Percentiles rank a stretch among this genome's conserved stretches.
phyloP scores from a whole-genome alignment of 2,797 vertebrate species.

The Heteromormyrus szaboi region DNA sequence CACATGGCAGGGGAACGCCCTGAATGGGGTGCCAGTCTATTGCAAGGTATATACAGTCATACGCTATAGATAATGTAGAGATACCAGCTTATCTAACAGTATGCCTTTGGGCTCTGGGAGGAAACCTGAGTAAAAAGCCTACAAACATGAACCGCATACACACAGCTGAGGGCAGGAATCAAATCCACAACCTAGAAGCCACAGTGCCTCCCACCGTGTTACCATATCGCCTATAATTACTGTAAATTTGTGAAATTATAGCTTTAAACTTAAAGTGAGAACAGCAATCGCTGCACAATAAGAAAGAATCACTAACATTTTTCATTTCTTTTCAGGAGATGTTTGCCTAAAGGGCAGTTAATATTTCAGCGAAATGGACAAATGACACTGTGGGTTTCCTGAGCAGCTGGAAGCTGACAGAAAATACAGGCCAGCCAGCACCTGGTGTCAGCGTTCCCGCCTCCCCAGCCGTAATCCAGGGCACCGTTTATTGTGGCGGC shows the following conservation, averaged over 20 bases:
- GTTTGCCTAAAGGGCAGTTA: slow-evolving; percentile 6
- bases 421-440: not conserved
- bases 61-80: not conserved
- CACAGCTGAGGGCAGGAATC: not conserved
- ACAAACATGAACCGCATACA: not conserved
- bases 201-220: not conserved
- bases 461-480: not conserved
- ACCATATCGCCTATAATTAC: not conserved
- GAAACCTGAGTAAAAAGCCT: not conserved
- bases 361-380: not conserved
- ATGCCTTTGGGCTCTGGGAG: not conserved
- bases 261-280: not conserved
- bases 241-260: slow-evolving; percentile 1
- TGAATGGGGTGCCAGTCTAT: not conserved
- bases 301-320: not conserved
- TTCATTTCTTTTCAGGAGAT: not conserved
- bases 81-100: not conserved
- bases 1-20: not conserved
- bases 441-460: not conserved
- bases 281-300: not conserved
- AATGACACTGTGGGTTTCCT: not conserved
- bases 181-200: not conserved
- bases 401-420: not conserved
- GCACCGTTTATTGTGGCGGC: not conserved
- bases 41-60: not conserved